Conservation (phyloP, 1,140 invertebrate species). For the Drosophila obscura region DNA sequence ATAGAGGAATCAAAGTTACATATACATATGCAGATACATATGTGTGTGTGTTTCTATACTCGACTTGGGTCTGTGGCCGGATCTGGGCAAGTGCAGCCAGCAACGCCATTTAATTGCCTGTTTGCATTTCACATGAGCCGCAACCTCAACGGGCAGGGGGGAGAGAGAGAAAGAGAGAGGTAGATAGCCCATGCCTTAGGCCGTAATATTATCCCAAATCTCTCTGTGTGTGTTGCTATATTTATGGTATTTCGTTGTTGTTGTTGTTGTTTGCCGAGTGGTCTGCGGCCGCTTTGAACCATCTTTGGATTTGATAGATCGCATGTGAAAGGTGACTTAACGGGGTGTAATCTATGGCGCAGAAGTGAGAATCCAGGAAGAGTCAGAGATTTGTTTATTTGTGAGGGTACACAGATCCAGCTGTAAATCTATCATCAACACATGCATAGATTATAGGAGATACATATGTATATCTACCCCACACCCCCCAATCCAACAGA, state of each 20-base stretch:
- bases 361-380: slow-evolving; percentile 15
- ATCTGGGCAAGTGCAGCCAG: slow-evolving; percentile 71
- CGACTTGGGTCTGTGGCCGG: slow-evolving; percentile 20
- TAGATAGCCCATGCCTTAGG: slow-evolving; percentile 31
- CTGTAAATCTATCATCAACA: too few species aligned
- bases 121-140: slow-evolving; percentile 79
- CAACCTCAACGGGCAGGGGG: background rate
- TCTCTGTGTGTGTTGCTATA: slow-evolving; percentile 30
- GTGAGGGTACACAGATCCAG: too few species aligned
- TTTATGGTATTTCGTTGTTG: slow-evolving; percentile 47
- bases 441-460: too few species aligned
- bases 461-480: too few species aligned
- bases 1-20: slow-evolving; percentile 44
- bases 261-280: slow-evolving; percentile 49
- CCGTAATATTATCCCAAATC: slow-evolving; percentile 50
- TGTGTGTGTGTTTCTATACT: slow-evolving; percentile 8
- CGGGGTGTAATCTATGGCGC: slow-evolving; percentile 43
- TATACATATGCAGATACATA: slow-evolving; percentile 16
- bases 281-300: slow-evolving; percentile 47
- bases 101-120: slow-evolving; percentile 82
- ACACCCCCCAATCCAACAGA: too few species aligned
- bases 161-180: slow-evolving; percentile 3
- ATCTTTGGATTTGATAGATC: slow-evolving; percentile 60
- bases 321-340: slow-evolving; percentile 52
- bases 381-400: background rate